Evolutionary conservation across 2,113 vertebrate genomes (phyloP).

Genomic region (Varanus salvator): DNA sequence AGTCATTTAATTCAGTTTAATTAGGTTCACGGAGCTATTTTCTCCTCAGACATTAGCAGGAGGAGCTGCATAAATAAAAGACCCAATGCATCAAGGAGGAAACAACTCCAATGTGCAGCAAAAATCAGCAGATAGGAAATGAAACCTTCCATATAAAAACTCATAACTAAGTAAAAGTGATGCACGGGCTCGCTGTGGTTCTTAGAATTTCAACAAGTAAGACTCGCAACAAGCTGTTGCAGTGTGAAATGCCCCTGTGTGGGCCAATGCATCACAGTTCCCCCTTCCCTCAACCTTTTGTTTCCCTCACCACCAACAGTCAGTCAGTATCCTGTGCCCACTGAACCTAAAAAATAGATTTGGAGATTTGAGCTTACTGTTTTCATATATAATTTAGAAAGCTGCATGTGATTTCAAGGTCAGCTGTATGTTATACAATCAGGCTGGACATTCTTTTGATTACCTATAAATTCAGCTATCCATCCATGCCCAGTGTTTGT

Average conservation of each 20-base stretch:
- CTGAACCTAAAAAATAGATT: neutral
- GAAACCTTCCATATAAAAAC: constrained; percentile 73
- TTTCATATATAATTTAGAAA: too few species aligned
- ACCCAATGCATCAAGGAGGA: constrained; percentile 61
- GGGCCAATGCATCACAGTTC: neutral
- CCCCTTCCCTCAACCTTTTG: neutral
- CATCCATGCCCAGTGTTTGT: constrained; percentile 7
- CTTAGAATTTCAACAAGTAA: neutral
- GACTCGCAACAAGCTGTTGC: neutral
- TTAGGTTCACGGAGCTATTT: constrained; percentile 53
- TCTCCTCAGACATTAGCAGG: constrained; percentile 63
- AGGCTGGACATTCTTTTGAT: constrained; percentile 42
- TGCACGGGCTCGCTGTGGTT: constrained; percentile 46
- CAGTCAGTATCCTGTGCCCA: neutral
- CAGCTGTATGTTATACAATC: constrained; percentile 33
- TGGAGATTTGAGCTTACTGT: neutral
- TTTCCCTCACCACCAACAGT: neutral
- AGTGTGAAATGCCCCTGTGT: neutral
- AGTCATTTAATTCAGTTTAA: constrained; percentile 70
- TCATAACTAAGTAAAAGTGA: constrained; percentile 67
- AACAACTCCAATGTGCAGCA: constrained; percentile 75
- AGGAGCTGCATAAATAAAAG: constrained; percentile 72
- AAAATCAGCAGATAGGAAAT: constrained; percentile 73
- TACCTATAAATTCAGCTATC: constrained; percentile 20
- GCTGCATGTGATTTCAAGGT: constrained; percentile 6